Percentiles rank a stretch among this genome's conserved stretches.
Evolutionary conservation across 2,113 vertebrate species (phyloP).

Genomic region (Artemisiospiza belli): DNA sequence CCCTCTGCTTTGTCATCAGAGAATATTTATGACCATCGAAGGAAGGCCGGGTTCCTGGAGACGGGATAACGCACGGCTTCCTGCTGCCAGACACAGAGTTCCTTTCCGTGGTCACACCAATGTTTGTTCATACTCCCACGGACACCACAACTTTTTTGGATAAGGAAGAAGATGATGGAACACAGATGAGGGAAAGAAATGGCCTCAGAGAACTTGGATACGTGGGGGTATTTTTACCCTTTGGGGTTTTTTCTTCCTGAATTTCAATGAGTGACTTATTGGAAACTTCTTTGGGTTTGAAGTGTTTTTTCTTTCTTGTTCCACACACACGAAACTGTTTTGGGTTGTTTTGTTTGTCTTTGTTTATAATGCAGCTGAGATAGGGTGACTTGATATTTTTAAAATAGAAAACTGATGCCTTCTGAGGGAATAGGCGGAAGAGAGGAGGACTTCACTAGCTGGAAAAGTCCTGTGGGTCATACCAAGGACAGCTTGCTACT

Average conservation of each 20-base stretch:
- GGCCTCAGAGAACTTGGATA: slow-evolving; percentile 57
- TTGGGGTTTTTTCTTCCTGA: slow-evolving; percentile 72
- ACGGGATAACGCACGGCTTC: slow-evolving; percentile 51
- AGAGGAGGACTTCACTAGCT: slow-evolving; percentile 31
- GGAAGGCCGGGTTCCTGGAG: slow-evolving; percentile 54
- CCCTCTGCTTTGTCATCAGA: slow-evolving; percentile 42
- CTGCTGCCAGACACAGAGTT: slow-evolving; percentile 65
- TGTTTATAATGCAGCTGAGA: slow-evolving; percentile 62
- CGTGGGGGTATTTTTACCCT: slow-evolving; percentile 62
- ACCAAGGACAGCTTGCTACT: slow-evolving; percentile 48
- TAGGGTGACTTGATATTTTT: slow-evolving; percentile 68
- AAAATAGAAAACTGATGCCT: slow-evolving; percentile 61
- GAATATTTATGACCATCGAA: slow-evolving; percentile 39
- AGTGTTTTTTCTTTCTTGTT: slow-evolving; percentile 38
- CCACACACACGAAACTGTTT: slow-evolving; percentile 48
- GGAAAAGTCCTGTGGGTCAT: slow-evolving; percentile 38
- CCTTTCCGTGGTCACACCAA: slow-evolving; percentile 62
- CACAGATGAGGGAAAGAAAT: slow-evolving; percentile 59
- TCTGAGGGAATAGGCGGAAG: slow-evolving; percentile 38
- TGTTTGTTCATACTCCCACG: slow-evolving; percentile 68
- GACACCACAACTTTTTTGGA: slow-evolving; percentile 68
- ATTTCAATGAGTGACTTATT: slow-evolving; percentile 72
- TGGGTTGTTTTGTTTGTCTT: slow-evolving; percentile 63
- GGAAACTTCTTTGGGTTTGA: slow-evolving; percentile 64
- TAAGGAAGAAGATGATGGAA: slow-evolving; percentile 64